A percentile compares a stretch with the other conserved stretches of the same genome.
phyloP scores from a whole-genome alignment of 2,797 vertebrate species.

The Pseudochirops corinnae region DNA sequence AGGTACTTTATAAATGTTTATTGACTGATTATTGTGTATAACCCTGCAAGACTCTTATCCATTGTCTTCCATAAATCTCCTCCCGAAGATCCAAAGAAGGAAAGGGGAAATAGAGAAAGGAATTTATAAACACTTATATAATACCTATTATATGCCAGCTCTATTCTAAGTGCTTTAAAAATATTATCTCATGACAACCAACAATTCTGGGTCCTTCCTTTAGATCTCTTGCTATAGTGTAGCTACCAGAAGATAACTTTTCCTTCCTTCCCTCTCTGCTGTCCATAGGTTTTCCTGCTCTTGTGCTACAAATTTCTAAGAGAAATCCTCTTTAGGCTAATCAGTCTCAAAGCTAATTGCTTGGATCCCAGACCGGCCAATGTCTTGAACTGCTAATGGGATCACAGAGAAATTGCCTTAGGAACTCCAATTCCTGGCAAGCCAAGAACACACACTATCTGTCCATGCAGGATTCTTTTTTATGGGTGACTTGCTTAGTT shows the following conservation, averaged over 20 bases:
- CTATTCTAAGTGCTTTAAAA: neutral
- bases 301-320: neutral
- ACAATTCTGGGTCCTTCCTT: neutral
- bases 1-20: neutral
- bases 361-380: neutral
- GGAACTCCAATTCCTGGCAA: slow-evolving; percentile 39
- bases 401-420: neutral
- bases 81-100: neutral
- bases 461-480: slow-evolving; percentile 22
- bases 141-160: too few relatives aligned
- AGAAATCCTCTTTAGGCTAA: neutral
- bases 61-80: neutral
- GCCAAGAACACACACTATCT: slow-evolving; percentile 18
- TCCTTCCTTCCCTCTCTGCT: neutral
- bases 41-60: neutral
- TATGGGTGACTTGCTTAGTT: slow-evolving; percentile 48
- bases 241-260: neutral
- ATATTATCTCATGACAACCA: neutral
- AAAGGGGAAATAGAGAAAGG: neutral
- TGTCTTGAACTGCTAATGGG: neutral
- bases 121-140: neutral
- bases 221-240: neutral
- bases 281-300: neutral
- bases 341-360: neutral
- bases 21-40: neutral